Evolutionary conservation across 1,140 invertebrate species (phyloP).

Genomic region (Diuraphis noxia): DNA sequence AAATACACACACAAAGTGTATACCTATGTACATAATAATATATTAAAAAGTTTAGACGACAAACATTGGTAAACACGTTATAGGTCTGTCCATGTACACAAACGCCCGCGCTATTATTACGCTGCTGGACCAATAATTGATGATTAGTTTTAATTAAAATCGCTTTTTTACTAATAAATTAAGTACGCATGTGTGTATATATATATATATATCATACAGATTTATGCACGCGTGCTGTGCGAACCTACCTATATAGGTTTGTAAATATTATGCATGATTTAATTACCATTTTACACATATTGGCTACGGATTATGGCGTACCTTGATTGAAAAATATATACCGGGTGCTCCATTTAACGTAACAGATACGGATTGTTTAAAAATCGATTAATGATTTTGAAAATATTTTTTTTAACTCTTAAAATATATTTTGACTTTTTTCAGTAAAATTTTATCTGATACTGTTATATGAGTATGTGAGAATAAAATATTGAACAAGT

Average conservation of each 20-base stretch:
- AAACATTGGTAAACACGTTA: background rate
- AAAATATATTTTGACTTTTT: too few relatives aligned
- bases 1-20: too few relatives aligned
- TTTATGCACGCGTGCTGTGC: background rate
- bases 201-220: background rate
- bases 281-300: background rate
- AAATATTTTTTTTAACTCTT: too few relatives aligned
- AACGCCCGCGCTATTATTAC: background rate
- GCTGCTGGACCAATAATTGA: background rate
- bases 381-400: too few relatives aligned
- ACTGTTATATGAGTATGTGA: too few relatives aligned
- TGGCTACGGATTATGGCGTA: background rate
- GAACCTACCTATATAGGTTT: too few relatives aligned
- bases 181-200: background rate
- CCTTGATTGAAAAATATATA: background rate
- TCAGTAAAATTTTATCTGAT: too few relatives aligned
- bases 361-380: too few relatives aligned
- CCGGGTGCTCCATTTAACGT: too few relatives aligned
- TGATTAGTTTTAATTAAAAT: background rate
- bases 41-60: background rate
- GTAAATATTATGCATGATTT: background rate
- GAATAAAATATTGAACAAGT: too few relatives aligned
- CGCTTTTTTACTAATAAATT: background rate
- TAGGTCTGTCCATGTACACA: background rate
- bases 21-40: background rate